Percentiles rank a stretch among this genome's conserved stretches.
phyloP scores from a whole-genome alignment of 2,113 vertebrate genomes.

The Bucco capensis region DNA sequence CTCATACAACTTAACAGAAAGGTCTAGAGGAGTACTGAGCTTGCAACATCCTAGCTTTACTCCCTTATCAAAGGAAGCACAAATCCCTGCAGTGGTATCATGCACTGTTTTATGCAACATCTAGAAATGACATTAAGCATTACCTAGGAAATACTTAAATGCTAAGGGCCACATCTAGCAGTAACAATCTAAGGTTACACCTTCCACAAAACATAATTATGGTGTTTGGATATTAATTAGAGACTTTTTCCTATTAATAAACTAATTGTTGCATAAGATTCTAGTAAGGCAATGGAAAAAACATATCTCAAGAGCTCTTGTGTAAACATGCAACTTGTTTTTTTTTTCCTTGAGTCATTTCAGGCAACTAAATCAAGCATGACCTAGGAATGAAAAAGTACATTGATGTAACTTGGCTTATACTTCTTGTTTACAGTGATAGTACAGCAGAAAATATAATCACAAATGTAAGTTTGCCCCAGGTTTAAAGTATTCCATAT shows the following conservation, averaged over 20 bases:
- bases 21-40: not conserved
- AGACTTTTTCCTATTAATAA: not conserved
- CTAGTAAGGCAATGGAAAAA: not conserved
- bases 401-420: not conserved
- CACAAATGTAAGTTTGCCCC: not conserved
- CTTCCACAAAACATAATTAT: not conserved
- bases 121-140: not conserved
- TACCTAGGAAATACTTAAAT: not conserved
- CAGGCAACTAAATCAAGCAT: not conserved
- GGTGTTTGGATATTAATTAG: not conserved
- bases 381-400: not conserved
- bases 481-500: not conserved
- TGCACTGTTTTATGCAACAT: fast-evolving
- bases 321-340: not conserved
- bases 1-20: not conserved
- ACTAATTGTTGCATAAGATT: not conserved
- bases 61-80: not conserved
- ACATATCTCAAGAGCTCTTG: not conserved
- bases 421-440: not conserved
- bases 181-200: not conserved
- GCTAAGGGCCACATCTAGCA: not conserved
- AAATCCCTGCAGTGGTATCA: not conserved
- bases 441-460: not conserved
- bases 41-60: not conserved
- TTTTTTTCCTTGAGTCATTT: not conserved